Evolutionary conservation across 2,797 vertebrate genomes (phyloP), one percentile per base, ranked within the genome.

Genomic region (Enteromius viviparus): DNA sequence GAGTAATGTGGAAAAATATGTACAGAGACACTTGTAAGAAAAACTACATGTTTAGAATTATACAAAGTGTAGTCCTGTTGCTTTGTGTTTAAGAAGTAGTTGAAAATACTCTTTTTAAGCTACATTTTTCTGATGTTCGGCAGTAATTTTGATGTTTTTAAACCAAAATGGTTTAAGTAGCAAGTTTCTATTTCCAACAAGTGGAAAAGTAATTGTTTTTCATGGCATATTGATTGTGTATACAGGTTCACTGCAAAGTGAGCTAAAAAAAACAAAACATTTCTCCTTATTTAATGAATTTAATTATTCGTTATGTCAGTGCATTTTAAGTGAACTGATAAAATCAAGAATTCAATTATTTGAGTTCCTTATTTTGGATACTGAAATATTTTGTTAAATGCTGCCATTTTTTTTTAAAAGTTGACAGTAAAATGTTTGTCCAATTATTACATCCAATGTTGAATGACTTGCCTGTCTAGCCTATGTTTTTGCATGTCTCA

Each of bases 1-100:
- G 23, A 86, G 45, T 78, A 74, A 81, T 81, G 58, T 78, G 80
- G 72, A 77, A 82, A 72, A 70, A 78, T n/a, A 68, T 69, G 26
- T 34, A 76, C 47, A 1, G 11, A 69, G 37, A 29, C 64, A 34
- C 62, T 37, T 37, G 29, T 23, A 17, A 76, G 53, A 76, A 37
- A 23, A 29, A 19, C 12, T 51, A 12, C 19, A 75, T 49, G 4
- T 72, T 32, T 51, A 45, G 37, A 65, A 60, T 49, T 78, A 51
- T 34, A 32, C 23, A 65, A 82, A 53, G 37, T 62, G 51, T 42
- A 47, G 72, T 53, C 26, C 66, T 70, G 23, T 42, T 79, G 47
- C 77, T 76, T 71, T 49, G 23, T 62, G 72, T 26, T 58, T 45
- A 65, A n/a, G 6, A 47, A 76, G 42, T 84, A 21, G 62, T 17